phyloP scores from a whole-genome alignment of 53 echinoderm and acorn worm genomes.

The Patiria pectinifera region DNA sequence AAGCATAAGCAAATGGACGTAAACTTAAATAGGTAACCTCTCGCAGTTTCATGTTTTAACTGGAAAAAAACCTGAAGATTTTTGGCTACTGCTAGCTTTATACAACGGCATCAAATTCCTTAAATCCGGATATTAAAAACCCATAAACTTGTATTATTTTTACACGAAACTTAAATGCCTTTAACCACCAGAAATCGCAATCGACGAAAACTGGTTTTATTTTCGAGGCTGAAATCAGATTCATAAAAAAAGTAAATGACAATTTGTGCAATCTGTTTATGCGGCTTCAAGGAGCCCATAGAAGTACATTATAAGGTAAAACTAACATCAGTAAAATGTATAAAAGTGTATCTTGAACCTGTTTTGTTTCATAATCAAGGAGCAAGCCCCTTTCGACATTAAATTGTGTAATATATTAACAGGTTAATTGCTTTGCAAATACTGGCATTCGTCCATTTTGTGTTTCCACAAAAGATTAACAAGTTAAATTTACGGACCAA shows the following conservation, averaged over 20 bases:
- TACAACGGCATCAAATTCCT: no score
- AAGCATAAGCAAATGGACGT: no score
- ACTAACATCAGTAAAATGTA: background rate
- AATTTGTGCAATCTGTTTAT: background rate
- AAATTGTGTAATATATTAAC: background rate
- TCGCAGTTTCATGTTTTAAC: no score
- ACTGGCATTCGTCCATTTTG: background rate
- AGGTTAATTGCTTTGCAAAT: background rate
- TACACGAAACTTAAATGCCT: background rate
- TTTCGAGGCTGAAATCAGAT: background rate
- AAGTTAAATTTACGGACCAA: background rate
- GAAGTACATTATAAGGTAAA: background rate
- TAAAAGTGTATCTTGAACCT: background rate
- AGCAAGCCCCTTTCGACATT: background rate
- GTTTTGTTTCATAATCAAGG: no score
- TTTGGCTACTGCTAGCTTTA: no score
- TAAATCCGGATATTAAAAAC: background rate
- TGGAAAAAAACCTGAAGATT: no score
- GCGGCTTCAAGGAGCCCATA: background rate
- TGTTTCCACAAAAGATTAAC: background rate
- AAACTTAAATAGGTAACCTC: no score
- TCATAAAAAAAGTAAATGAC: background rate
- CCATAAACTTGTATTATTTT: background rate
- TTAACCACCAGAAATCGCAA: background rate
- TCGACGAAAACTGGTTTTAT: background rate